Evolutionary conservation across 2,797 vertebrate species (phyloP), one percentile per base, ranked within the genome.

Genomic region (Mallotus villosus): DNA sequence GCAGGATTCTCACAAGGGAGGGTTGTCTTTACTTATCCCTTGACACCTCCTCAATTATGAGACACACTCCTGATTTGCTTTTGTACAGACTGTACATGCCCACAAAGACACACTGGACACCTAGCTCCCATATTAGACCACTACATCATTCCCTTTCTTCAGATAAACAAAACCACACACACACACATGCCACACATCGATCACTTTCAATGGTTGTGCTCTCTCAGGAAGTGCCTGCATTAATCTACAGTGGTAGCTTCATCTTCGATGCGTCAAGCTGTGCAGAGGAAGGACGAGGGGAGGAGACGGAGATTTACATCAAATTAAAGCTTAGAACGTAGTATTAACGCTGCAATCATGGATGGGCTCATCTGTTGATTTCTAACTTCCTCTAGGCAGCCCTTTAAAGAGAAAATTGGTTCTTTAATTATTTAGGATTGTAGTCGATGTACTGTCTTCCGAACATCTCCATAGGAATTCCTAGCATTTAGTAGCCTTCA

Each of bases 141-240:
- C 12, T 5, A 51, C 49, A 51, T 51, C 60, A 32, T 5, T 57
- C 16, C 17, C 49, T 51, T 51, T 51, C 49, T 51, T 51, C 59
- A 61, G 11, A 32, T 19, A 65, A 11, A 65, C 63, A 65, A 17
- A 64, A 14, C 21, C 22, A 17, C 64, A 67, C 41, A 16, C 21
- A 66, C 41, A 17, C 51, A 59, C 29, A 37, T 11, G 59, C 9
- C 16, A 4, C 25, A n/a, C 6, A 17, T 4, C 65, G 21, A 64
- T 37, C 22, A 34, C 27, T 22, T n/a, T 55, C 21, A 51, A 55
- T 65, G 51, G 59, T 27, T 61, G 17, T 24, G 58, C 68, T 71
- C 61, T 78, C 62, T 63, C 60, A 63, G 53, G 60, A 34, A 67
- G 37, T 69, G 32, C 22, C 9, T 8, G 46, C 59, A 19, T 49